phyloP scores from a whole-genome alignment of 2,888 invertebrate genomes.

The Phorcus lineatus region DNA sequence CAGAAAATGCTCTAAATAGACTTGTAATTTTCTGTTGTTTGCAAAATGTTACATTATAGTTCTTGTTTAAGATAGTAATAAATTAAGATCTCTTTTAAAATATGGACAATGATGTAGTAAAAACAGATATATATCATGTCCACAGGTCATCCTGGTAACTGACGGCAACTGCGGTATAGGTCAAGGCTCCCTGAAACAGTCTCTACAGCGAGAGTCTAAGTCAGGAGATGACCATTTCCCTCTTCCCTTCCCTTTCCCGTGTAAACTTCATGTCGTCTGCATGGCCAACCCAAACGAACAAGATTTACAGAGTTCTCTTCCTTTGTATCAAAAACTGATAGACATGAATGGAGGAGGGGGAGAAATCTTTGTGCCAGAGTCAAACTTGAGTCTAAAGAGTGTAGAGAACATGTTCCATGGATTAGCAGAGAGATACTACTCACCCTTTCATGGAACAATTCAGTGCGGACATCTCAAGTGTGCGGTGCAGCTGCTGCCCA shows the following conservation, averaged over 20 bases:
- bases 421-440: conserved; percentile 84
- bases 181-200: conserved; percentile 81
- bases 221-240: conserved; percentile 79
- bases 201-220: conserved; percentile 70
- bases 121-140: too few species aligned
- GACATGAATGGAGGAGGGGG: conserved; percentile 82
- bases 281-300: conserved; percentile 74
- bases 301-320: conserved; percentile 79
- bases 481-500: conserved; percentile 84
- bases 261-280: conserved; percentile 82
- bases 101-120: not conserved
- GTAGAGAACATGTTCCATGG: conserved; percentile 81
- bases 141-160: conserved; percentile 83
- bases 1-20: too few species aligned
- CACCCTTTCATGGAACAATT: conserved; percentile 83
- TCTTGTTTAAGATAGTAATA: not conserved
- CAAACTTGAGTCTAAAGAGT: conserved; percentile 60
- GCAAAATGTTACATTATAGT: too few species aligned
- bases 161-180: conserved; percentile 86
- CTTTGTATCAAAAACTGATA: conserved; percentile 87
- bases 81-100: not conserved
- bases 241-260: conserved; percentile 87
- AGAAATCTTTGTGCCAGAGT: conserved; percentile 75
- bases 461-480: conserved; percentile 87
- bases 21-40: too few species aligned